These are phyloP conservation scores for Fratercula arctica DNA, from an alignment of 2,797 vertebrate genomes.

Conservation along the genomic window DNA sequence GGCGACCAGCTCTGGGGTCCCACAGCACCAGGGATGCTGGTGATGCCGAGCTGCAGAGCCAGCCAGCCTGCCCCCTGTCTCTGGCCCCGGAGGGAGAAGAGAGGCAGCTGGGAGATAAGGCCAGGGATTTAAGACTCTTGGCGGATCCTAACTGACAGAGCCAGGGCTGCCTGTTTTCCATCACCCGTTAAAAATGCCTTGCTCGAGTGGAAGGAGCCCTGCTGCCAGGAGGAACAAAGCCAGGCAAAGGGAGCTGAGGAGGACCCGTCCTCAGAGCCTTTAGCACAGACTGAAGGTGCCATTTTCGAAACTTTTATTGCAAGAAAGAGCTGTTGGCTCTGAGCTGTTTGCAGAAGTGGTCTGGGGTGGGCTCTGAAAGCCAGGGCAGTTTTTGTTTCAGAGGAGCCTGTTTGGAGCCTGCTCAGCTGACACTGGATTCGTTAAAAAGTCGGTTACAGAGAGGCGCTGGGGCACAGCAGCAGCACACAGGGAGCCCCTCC, in stretches of 20 bases:
- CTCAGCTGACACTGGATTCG: neutral
- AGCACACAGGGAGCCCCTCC: neutral
- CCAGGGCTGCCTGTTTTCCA: slow-evolving; percentile 34
- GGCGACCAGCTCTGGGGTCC: accelerated
- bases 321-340: neutral
- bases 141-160: neutral
- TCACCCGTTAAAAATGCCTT: neutral
- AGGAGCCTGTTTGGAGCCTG: neutral
- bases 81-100: neutral
- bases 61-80: neutral
- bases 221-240: slow-evolving; percentile 6
- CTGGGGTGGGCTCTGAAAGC: neutral
- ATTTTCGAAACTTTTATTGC: neutral
- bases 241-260: neutral
- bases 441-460: neutral
- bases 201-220: neutral
- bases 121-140: neutral
- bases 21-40: neutral
- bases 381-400: neutral
- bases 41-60: neutral
- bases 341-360: neutral
- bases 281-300: neutral
- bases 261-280: neutral
- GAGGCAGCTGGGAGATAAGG: slow-evolving; percentile 25
- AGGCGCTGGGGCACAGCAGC: neutral